A percentile compares a stretch with the other conserved stretches of the same genome.
phyloP scores from a whole-genome alignment of 2,888 invertebrate genomes.

The Andricus quercusramuli region DNA sequence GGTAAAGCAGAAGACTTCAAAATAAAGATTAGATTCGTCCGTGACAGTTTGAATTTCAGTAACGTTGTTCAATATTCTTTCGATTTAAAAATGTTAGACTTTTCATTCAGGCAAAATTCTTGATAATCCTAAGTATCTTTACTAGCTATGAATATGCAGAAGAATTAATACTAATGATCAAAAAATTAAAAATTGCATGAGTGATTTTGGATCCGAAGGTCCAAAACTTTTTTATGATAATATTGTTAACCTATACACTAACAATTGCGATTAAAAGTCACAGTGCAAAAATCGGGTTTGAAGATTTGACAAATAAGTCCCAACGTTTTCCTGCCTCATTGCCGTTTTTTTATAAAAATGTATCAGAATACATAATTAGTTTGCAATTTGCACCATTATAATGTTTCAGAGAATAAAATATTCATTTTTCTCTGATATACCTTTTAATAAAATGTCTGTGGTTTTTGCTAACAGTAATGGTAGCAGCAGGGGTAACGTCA shows the following conservation, averaged over 20 bases:
- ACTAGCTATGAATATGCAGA: background rate
- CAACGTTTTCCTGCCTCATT: too few species aligned
- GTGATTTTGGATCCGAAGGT: too few species aligned
- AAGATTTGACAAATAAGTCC: too few species aligned
- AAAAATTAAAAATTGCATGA: background rate
- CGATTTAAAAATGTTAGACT: background rate
- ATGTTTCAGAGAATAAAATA: background rate
- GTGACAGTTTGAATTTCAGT: background rate
- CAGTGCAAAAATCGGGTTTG: too few species aligned
- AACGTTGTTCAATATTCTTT: background rate
- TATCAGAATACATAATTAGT: too few species aligned
- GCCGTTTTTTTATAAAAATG: too few species aligned
- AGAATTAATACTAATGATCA: background rate
- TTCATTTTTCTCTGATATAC: background rate
- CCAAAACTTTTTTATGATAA: too few species aligned
- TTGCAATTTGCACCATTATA: background rate
- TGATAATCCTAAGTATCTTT: background rate
- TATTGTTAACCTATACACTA: too few species aligned
- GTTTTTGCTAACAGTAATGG: conserved; percentile 62
- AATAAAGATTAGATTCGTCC: background rate
- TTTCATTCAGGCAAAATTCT: background rate
- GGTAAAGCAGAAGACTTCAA: background rate
- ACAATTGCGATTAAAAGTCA: too few species aligned
- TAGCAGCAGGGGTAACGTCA: conserved; percentile 68
- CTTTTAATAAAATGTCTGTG: background rate